phyloP scores from a whole-genome alignment of 2,888 invertebrate species.

The Hydrotaea cyrtoneurina region DNA sequence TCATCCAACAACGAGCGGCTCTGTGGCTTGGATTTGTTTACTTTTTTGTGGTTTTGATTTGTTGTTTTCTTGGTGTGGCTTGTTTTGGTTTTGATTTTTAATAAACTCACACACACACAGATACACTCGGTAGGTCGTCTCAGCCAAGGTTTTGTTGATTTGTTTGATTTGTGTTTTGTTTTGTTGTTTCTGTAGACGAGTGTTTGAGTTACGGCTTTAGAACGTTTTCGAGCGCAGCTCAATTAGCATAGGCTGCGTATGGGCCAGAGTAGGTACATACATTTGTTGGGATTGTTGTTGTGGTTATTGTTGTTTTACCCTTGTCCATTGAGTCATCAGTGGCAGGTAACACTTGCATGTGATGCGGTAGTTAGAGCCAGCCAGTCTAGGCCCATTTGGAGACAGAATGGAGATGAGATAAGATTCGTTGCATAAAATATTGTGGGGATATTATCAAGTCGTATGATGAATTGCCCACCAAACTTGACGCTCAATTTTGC shows the following conservation, averaged over 20 bases:
- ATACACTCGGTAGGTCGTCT: background rate
- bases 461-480: too few species aligned
- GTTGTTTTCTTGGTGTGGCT: background rate
- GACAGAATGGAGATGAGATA: background rate
- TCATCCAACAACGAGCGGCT: background rate
- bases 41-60: background rate
- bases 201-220: conserved; percentile 10
- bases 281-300: too few species aligned
- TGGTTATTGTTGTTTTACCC: too few species aligned
- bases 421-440: too few species aligned
- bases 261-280: too few species aligned
- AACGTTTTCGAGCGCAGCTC: background rate
- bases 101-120: background rate
- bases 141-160: background rate
- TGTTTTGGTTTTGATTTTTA: background rate
- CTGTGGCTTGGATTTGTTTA: background rate
- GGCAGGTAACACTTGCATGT: too few species aligned
- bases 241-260: too few species aligned
- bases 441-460: too few species aligned
- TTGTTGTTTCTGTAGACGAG: background rate
- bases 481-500: too few species aligned
- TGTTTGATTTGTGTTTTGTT: background rate
- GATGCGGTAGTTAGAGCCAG: too few species aligned
- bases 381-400: too few species aligned
- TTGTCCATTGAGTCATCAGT: too few species aligned